Evolutionary conservation across 2,888 invertebrate genomes (phyloP).

Genomic region (Anoplius nigerrimus): DNA sequence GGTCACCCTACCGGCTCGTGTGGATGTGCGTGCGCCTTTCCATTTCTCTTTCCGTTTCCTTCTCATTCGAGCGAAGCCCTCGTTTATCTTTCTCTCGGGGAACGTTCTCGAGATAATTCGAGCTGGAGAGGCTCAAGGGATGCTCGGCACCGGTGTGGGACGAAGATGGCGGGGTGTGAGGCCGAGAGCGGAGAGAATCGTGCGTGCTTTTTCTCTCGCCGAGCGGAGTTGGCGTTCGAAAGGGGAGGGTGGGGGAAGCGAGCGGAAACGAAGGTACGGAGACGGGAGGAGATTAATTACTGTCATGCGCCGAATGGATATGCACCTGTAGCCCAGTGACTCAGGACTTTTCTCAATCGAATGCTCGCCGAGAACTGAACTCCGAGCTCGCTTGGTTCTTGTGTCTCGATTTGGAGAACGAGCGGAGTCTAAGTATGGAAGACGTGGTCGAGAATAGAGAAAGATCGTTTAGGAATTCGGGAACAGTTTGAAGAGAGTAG

Average conservation of each 20-base stretch:
- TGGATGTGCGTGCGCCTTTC: slow-evolving; percentile 6
- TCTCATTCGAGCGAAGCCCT: slow-evolving; percentile 17
- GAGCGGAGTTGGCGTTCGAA: too few species aligned
- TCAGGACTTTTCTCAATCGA: slow-evolving; percentile 46
- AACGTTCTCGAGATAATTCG: slow-evolving; percentile 18
- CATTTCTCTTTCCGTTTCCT: slow-evolving; percentile 13
- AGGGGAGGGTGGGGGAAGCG: neutral
- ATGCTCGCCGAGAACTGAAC: slow-evolving; percentile 44
- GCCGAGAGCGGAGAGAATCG: neutral
- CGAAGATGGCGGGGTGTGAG: neutral
- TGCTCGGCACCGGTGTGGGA: neutral
- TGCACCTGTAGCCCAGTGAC: slow-evolving; percentile 52
- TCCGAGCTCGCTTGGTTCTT: too few species aligned
- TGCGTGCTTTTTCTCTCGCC: too few species aligned
- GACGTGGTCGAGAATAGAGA: too few species aligned
- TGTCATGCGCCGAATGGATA: slow-evolving; percentile 50
- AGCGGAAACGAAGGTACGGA: too few species aligned
- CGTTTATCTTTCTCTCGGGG: slow-evolving; percentile 24
- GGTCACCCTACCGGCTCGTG: neutral
- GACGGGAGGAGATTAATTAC: slow-evolving; percentile 49
- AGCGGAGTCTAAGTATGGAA: too few species aligned
- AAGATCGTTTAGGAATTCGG: too few species aligned
- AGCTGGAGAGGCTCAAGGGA: slow-evolving; percentile 1
- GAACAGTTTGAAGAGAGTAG: too few species aligned
- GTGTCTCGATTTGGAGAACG: too few species aligned